Conservation (phyloP, 2,888 invertebrate species). For the Abscondita cerata region DNA sequence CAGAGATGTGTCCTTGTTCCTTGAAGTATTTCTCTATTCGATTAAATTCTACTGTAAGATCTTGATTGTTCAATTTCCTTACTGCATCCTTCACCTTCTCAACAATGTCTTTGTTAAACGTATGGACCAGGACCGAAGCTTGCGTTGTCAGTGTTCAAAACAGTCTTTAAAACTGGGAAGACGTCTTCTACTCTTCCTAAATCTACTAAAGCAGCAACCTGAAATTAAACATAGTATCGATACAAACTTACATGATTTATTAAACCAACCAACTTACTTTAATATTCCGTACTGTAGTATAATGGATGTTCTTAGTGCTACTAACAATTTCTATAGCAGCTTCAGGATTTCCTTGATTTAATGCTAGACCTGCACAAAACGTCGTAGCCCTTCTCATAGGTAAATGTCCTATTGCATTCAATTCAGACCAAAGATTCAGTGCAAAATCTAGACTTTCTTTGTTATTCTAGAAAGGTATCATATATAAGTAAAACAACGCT, state of each 20-base stretch:
- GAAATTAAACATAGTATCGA: slow-evolving; percentile 10
- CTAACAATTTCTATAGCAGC: slow-evolving; percentile 72
- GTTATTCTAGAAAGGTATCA: slow-evolving; percentile 67
- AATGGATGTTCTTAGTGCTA: slow-evolving; percentile 63
- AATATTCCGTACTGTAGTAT: slow-evolving; percentile 73
- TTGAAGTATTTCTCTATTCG: slow-evolving; percentile 63
- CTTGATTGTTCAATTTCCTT: slow-evolving; percentile 61
- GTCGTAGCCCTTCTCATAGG: slow-evolving; percentile 69
- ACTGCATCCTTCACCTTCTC: slow-evolving; percentile 61
- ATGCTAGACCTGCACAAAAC: slow-evolving; percentile 70
- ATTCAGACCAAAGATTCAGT: slow-evolving; percentile 66
- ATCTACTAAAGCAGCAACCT: slow-evolving; percentile 65
- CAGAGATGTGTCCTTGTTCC: slow-evolving; percentile 54
- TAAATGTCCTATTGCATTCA: slow-evolving; percentile 63
- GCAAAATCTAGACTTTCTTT: slow-evolving; percentile 70
- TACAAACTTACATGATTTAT: not conserved
- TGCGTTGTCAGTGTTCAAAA: slow-evolving; percentile 66
- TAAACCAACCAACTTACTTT: slow-evolving; percentile 59
- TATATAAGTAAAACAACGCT: not conserved
- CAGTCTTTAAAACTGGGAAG: slow-evolving; percentile 64
- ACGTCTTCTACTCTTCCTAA: slow-evolving; percentile 71
- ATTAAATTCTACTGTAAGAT: slow-evolving; percentile 64
- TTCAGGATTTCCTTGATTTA: slow-evolving; percentile 72
- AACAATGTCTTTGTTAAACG: slow-evolving; percentile 70
- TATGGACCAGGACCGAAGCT: slow-evolving; percentile 61